Conservation (phyloP, 2,797 vertebrate genomes). For the Argyrosomus regius region DNA sequence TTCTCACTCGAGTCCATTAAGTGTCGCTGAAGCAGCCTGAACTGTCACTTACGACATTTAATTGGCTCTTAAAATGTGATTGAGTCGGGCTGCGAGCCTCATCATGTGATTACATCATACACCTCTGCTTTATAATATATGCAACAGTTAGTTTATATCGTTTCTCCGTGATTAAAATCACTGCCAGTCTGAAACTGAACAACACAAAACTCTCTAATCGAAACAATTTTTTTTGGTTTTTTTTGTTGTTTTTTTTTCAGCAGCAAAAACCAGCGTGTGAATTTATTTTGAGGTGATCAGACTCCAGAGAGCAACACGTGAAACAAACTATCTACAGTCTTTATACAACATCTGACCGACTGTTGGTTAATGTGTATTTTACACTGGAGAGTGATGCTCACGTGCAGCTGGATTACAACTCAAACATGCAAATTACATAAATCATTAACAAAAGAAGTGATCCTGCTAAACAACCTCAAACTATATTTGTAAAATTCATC, state of each 20-base stretch:
- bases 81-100: background rate
- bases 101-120: background rate
- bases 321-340: slow-evolving; percentile 44
- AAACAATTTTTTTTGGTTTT: background rate
- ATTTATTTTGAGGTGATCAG: background rate
- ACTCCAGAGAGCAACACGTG: slow-evolving; percentile 8
- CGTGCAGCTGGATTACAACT: background rate
- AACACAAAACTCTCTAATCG: slow-evolving; percentile 1
- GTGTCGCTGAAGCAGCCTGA: slow-evolving; percentile 5
- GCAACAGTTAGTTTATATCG: slow-evolving; percentile 7
- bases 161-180: background rate
- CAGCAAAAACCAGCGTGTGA: background rate
- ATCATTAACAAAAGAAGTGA: slow-evolving; percentile 17
- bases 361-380: slow-evolving; percentile 2
- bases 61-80: slow-evolving; percentile 7
- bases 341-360: slow-evolving; percentile 17
- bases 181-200: background rate
- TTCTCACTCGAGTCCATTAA: background rate
- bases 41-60: background rate
- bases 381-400: background rate
- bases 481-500: background rate
- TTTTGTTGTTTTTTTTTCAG: background rate
- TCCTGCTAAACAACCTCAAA: slow-evolving; percentile 23
- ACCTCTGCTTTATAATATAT: slow-evolving; percentile 42
- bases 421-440: slow-evolving; percentile 53